Evolutionary conservation across 2,113 vertebrate genomes (phyloP).

Genomic region (Willisornis vidua): DNA sequence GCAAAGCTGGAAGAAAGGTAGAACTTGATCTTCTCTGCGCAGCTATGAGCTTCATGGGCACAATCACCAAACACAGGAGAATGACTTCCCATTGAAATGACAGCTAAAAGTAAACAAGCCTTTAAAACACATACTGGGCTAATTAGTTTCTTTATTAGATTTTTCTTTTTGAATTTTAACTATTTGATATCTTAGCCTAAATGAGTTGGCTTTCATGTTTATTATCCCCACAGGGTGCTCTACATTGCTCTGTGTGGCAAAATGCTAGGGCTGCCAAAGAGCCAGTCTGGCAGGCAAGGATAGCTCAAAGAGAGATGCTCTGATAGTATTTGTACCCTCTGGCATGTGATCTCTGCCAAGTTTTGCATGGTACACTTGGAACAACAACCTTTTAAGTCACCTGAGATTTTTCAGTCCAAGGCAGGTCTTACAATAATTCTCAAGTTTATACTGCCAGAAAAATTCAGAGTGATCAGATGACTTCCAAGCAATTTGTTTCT

Average conservation of each 20-base stretch:
- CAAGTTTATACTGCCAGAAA: not conserved
- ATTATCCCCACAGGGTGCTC: not conserved
- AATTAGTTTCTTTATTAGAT: not conserved
- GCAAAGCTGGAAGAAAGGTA: not conserved
- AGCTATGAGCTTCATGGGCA: not conserved
- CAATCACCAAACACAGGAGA: not conserved
- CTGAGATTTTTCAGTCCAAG: not conserved
- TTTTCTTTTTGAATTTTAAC: not conserved
- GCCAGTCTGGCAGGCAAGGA: not conserved
- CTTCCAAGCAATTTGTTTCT: not conserved
- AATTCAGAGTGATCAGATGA: not conserved
- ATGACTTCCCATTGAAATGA: conserved; percentile 1
- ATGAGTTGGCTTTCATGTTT: not conserved
- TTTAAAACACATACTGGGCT: not conserved
- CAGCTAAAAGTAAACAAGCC: conserved; percentile 1
- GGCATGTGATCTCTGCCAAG: not conserved
- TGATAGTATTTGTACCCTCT: not conserved
- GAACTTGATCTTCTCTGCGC: not conserved
- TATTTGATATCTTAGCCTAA: not conserved
- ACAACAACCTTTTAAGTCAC: not conserved
- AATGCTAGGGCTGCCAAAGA: not conserved
- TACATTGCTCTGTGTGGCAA: not conserved
- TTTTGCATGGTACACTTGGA: not conserved
- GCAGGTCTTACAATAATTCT: not conserved
- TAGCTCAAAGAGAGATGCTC: not conserved